Percentiles rank a stretch among this genome's conserved stretches.
phyloP scores from a whole-genome alignment of 1,140 invertebrate species.

The Pseudomyrmex pallidus region DNA sequence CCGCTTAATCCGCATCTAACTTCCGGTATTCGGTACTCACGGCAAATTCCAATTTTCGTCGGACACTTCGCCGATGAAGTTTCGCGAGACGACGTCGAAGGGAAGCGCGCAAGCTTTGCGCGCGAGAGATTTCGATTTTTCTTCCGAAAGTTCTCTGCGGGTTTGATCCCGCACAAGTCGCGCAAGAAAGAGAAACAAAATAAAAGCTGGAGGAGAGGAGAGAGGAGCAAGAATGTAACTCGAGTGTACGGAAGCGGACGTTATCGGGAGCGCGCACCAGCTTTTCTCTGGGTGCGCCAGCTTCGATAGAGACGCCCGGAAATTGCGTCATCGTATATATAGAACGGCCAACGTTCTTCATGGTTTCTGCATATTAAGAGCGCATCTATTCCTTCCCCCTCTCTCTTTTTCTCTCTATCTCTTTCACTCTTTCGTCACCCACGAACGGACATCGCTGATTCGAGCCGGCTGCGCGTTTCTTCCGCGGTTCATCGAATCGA shows the following conservation, averaged over 20 bases:
- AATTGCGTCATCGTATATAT: constrained; percentile 74
- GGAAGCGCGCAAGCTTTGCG: background rate
- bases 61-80: constrained; percentile 58
- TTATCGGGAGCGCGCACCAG: constrained; percentile 48
- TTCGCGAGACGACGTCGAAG: constrained; percentile 19
- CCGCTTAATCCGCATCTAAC: constrained; percentile 54
- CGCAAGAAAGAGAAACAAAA: background rate
- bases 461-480: constrained; percentile 23
- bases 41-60: constrained; percentile 59
- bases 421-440: constrained; percentile 4
- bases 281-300: constrained; percentile 72
- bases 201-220: background rate
- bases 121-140: constrained; percentile 53
- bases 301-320: constrained; percentile 73
- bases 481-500: constrained; percentile 19
- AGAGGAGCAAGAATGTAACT: background rate
- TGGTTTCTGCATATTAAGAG: constrained; percentile 68
- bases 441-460: constrained; percentile 46
- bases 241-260: background rate
- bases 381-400: constrained; percentile 15
- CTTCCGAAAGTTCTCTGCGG: constrained; percentile 8
- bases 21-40: constrained; percentile 57
- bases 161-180: constrained; percentile 1
- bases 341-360: constrained; percentile 64
- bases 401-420: background rate